Evolutionary conservation across 30 jellyfish, hydroid and myxozoan species (phyloP).

Genomic region (Morbakka virulenta): DNA sequence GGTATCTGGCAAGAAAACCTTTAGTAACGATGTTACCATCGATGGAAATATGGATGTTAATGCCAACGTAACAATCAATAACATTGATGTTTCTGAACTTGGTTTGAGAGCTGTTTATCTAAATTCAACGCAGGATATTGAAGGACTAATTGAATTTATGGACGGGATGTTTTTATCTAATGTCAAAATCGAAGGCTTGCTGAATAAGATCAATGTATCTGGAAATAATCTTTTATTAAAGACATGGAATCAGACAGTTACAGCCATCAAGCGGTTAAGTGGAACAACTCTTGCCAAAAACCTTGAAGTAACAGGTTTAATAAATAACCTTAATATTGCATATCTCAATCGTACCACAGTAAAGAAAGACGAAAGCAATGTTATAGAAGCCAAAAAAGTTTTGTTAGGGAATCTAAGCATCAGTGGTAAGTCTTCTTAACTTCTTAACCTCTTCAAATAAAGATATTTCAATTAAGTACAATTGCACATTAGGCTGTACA

Average conservation of each 20-base stretch:
- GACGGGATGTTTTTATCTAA: not conserved
- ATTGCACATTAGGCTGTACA: too few relatives aligned
- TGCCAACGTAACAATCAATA: slow-evolving; percentile 38
- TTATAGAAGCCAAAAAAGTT: slow-evolving; percentile 44
- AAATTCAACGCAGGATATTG: slow-evolving; percentile 20
- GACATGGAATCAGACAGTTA: slow-evolving; percentile 44
- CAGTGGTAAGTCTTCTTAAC: slow-evolving; percentile 77
- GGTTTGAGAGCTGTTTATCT: slow-evolving; percentile 25
- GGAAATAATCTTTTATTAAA: slow-evolving; percentile 35
- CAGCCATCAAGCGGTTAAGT: slow-evolving; percentile 44
- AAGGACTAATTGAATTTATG: slow-evolving; percentile 11
- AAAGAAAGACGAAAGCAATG: slow-evolving; percentile 39
- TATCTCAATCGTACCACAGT: slow-evolving; percentile 44
- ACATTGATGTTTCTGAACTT: slow-evolving; percentile 53
- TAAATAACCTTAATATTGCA: slow-evolving; percentile 44
- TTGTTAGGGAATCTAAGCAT: slow-evolving; percentile 47
- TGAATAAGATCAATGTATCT: slow-evolving; percentile 57
- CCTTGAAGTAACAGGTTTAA: slow-evolving; percentile 6
- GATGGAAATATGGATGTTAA: slow-evolving; percentile 52
- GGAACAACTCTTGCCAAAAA: slow-evolving; percentile 21
- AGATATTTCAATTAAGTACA: too few relatives aligned
- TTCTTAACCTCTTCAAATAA: too few relatives aligned
- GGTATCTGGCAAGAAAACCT: slow-evolving; percentile 37
- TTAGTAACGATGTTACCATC: slow-evolving; percentile 15
- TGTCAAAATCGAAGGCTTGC: slow-evolving; percentile 20